Percentiles rank a stretch among this genome's conserved stretches.
phyloP scores from a whole-genome alignment of 2,113 vertebrate species.

The Peucedramus taeniatus region DNA sequence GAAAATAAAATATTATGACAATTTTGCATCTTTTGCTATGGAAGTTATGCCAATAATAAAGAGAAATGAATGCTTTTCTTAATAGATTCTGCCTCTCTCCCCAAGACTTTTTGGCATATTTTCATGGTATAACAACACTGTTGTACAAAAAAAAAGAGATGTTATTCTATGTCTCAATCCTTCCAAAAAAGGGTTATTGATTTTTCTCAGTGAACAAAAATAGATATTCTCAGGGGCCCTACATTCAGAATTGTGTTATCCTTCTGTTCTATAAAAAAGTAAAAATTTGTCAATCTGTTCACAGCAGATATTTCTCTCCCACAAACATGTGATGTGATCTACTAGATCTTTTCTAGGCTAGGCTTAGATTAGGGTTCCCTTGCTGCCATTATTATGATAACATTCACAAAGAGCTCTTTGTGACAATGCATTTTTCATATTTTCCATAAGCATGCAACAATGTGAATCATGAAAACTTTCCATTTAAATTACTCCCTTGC shows the following conservation, averaged over 20 bases:
- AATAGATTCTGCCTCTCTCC: background rate
- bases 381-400: background rate
- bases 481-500: background rate
- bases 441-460: background rate
- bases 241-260: background rate
- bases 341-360: background rate
- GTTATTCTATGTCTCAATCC: background rate
- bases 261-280: background rate
- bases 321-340: background rate
- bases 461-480: background rate
- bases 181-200: background rate
- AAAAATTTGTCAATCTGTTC: background rate
- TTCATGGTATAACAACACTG: background rate
- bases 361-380: background rate
- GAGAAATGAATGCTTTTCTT: background rate
- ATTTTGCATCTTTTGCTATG: background rate
- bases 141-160: background rate
- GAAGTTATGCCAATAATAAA: background rate
- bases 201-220: constrained; percentile 6
- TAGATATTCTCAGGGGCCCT: background rate
- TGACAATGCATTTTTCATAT: background rate
- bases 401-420: background rate
- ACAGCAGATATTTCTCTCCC: background rate
- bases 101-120: background rate
- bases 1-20: constrained; percentile 36